Evolutionary conservation across 2,113 vertebrate species (phyloP).

Genomic region (Psittacula cyanocephala): DNA sequence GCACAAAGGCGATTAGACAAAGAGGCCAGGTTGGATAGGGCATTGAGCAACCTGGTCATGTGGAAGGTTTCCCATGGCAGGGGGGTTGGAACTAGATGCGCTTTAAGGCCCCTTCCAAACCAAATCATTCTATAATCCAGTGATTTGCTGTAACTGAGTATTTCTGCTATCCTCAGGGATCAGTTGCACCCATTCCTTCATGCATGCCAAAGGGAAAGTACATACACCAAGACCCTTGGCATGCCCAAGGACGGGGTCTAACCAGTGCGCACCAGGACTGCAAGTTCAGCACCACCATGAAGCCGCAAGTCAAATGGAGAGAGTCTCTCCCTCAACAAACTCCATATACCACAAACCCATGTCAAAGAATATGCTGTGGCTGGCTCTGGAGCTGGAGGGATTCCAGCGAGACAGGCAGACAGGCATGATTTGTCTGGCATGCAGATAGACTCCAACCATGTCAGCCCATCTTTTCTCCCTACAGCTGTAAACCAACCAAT

Average conservation of each 20-base stretch:
- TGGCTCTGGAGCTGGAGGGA: not conserved
- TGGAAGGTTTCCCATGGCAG: not conserved
- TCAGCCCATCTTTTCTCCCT: not conserved
- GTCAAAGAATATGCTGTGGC: not conserved
- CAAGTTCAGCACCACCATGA: not conserved
- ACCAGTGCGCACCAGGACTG: not conserved
- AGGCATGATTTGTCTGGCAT: fast-evolving
- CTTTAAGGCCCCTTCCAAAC: not conserved
- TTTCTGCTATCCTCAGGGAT: not conserved
- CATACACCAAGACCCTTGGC: fast-evolving
- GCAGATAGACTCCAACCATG: not conserved
- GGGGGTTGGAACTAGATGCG: not conserved
- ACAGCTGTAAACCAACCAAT: not conserved
- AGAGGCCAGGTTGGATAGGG: not conserved
- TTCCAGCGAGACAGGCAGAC: not conserved
- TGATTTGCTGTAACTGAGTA: not conserved
- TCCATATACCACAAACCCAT: not conserved
- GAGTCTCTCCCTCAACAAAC: not conserved
- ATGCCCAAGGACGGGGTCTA: fast-evolving
- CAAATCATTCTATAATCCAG: not conserved
- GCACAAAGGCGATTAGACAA: not conserved
- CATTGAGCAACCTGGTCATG: not conserved
- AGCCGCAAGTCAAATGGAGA: not conserved
- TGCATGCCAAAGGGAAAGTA: not conserved
- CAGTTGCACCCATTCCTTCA: fast-evolving